These are phyloP conservation scores for Gymnothorax reevesii DNA, from an alignment of 2,797 vertebrate genomes.

Conservation along the genomic window DNA sequence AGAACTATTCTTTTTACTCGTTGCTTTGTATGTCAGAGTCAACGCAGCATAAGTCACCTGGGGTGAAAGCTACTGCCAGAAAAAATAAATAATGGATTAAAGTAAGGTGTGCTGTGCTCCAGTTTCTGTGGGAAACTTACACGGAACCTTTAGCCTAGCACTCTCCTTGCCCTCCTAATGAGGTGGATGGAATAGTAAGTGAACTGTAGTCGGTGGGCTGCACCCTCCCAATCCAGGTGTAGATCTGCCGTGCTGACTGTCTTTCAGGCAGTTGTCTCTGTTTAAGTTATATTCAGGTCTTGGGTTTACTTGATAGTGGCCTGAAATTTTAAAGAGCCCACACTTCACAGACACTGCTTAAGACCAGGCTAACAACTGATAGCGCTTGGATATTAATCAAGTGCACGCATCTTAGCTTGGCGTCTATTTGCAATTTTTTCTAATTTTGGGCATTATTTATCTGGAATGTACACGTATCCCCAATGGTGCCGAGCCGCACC, in stretches of 20 bases:
- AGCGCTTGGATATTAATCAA: not conserved
- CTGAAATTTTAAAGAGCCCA: constrained; percentile 15
- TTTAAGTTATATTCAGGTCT: constrained; percentile 28
- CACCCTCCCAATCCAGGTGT: not conserved
- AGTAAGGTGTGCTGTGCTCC: constrained; percentile 51
- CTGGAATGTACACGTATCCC: too few species aligned
- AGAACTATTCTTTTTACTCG: not conserved
- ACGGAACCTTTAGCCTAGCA: constrained; percentile 24
- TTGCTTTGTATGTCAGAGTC: not conserved
- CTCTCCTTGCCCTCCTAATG: constrained; percentile 21
- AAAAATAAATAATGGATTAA: constrained; percentile 65
- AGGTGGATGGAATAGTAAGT: constrained; percentile 37
- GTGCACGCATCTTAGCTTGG: not conserved
- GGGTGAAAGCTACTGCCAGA: not conserved
- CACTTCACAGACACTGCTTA: too few species aligned
- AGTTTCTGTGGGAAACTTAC: constrained; percentile 39
- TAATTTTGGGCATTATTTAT: too few species aligned
- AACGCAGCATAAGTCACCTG: constrained; percentile 25
- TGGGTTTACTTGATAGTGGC: constrained; percentile 30
- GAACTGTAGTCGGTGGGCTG: not conserved
- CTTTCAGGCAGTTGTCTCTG: not conserved
- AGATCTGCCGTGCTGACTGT: not conserved
- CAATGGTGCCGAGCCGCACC: too few species aligned
- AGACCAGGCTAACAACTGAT: not conserved
- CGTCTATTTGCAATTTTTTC: not conserved